phyloP scores from a whole-genome alignment of 2,797 vertebrate genomes.

The Danio aesculapii region DNA sequence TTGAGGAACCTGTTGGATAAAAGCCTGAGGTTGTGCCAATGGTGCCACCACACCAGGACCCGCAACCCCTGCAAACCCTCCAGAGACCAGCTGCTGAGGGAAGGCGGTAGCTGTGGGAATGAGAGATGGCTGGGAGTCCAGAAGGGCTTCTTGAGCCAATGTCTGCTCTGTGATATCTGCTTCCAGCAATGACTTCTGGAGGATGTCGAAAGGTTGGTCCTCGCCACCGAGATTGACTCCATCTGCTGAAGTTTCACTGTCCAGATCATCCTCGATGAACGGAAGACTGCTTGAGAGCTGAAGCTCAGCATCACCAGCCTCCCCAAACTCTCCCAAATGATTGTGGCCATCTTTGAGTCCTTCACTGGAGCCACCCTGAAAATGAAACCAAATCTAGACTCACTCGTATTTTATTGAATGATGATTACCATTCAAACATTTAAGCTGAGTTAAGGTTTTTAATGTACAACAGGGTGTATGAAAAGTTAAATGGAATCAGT shows the following conservation, averaged over 20 bases:
- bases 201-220: conserved; percentile 98
- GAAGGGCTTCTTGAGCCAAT: conserved; percentile 94
- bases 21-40: conserved; percentile 79
- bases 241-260: conserved; percentile 84
- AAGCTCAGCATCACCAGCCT: conserved; percentile 86
- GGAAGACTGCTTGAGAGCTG: conserved; percentile 95
- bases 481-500: too few species aligned
- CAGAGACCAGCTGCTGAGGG: conserved; percentile 93
- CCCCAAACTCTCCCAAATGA: conserved; percentile 83
- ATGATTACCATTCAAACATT: too few species aligned
- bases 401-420: too few species aligned
- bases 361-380: conserved; percentile 86
- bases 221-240: conserved; percentile 89
- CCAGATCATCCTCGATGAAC: conserved; percentile 96
- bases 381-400: background rate
- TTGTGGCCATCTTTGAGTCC: conserved; percentile 89
- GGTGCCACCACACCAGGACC: conserved; percentile 87
- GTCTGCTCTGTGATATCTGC: conserved; percentile 99
- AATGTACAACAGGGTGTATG: too few species aligned
- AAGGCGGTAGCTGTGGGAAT: conserved; percentile 89
- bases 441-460: too few species aligned
- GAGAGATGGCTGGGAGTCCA: conserved; percentile 90
- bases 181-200: conserved; percentile 97
- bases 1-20: conserved; percentile 92
- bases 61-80: conserved; percentile 86